phyloP scores from a whole-genome alignment of 2,113 vertebrate species.

The Vulpes vulpes region DNA sequence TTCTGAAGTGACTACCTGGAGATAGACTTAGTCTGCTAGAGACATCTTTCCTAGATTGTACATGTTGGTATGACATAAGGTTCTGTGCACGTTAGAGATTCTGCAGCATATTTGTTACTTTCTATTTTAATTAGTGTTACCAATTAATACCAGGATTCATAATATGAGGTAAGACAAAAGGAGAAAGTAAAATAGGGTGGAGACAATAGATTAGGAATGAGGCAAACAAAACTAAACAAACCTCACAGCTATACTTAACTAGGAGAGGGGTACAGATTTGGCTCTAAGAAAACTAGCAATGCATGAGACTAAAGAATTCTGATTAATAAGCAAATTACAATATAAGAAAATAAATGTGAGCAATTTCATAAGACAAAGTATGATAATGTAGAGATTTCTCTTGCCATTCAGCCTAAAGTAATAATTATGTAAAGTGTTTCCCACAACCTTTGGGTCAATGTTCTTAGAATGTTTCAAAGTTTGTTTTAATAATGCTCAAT shows the following conservation, averaged over 20 bases:
- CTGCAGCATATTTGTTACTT: neutral
- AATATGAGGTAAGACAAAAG: neutral
- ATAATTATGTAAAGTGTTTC: neutral
- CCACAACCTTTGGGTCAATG: neutral
- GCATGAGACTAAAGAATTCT: neutral
- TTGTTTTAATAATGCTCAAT: neutral
- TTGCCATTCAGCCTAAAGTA: neutral
- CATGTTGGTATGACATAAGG: neutral
- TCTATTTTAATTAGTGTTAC: neutral
- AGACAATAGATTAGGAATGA: neutral
- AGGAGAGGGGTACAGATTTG: neutral
- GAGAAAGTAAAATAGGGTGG: neutral
- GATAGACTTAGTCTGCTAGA: neutral
- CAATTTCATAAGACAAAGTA: neutral
- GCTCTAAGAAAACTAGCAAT: neutral
- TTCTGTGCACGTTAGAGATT: neutral
- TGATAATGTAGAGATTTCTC: neutral
- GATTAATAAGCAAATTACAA: neutral
- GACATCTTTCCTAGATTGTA: neutral
- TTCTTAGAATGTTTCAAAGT: neutral
- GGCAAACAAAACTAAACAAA: neutral
- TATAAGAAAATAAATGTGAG: neutral
- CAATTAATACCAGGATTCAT: neutral
- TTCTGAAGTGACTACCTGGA: neutral
- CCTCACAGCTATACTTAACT: neutral